phyloP scores from a whole-genome alignment of 2,113 vertebrate species.

The Psammodynastes pulverulentus region DNA sequence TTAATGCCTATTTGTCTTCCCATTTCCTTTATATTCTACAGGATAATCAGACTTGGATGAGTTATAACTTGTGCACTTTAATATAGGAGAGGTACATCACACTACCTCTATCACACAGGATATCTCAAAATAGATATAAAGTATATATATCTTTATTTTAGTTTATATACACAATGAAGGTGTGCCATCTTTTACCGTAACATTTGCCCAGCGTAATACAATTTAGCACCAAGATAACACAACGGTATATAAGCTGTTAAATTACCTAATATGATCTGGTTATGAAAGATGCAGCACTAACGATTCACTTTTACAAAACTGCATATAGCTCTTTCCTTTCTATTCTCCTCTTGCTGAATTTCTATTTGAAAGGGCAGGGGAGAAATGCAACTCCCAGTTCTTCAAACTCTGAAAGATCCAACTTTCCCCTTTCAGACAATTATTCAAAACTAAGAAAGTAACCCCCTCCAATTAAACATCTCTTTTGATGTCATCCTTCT shows the following conservation, averaged over 20 bases:
- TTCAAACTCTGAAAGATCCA: accelerated
- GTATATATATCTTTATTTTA: neutral
- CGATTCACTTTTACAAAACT: neutral
- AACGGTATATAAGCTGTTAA: neutral
- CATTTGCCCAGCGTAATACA: neutral
- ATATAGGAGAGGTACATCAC: neutral
- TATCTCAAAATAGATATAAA: neutral
- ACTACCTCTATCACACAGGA: neutral
- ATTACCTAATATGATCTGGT: neutral
- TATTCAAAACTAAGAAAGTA: neutral
- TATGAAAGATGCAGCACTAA: neutral
- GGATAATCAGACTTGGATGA: neutral
- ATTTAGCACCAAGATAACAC: neutral
- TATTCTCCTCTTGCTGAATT: neutral
- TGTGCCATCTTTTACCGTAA: neutral
- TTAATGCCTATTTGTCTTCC: neutral
- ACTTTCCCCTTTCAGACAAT: neutral
- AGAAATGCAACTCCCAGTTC: neutral
- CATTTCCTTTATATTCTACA: neutral
- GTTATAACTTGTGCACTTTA: neutral
- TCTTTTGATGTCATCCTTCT: neutral
- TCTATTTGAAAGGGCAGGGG: neutral
- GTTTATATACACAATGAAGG: neutral
- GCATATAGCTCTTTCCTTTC: neutral
- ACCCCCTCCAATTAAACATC: neutral